Base-by-base conservation (phyloP, 2,797 vertebrate species). In the Rhabdophis nuchalis region DNA sequence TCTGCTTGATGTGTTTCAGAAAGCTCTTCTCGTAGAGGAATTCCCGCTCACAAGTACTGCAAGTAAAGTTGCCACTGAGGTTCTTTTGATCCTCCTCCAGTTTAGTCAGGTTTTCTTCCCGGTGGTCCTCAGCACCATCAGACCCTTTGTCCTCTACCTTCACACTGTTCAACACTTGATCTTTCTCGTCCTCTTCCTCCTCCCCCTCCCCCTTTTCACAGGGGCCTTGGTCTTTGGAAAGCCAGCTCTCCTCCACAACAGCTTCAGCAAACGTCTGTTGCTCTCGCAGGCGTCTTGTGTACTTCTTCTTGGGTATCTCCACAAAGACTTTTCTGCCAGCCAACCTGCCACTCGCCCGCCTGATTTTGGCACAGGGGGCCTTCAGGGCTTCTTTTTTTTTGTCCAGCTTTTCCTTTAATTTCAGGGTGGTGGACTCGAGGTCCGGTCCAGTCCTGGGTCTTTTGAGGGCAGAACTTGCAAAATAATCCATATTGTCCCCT, bases 21-120 rank as follows among this genome's bases (percentile, higher is more conserved):
- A 98, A 99, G 96, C 98, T 99, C 95, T 98, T 99, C 97, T 99
- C 99, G 0, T 99, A 99, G n/a, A 98, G 97, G 96, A 99, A 99
- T 0, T 98, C 98, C 87, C 99, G 98, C 87, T 98, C 96, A n/a
- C 99, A 99, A 1, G 98, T 97, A 56, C 97, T 96, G 93, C 99
- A 99, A 92, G 97, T 97, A 89, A 98, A 99, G 95, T 97, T 97
- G 16, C 97, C 97, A 20, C 92, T 91, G 9, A 93, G 95, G 92
- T 92, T 97, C 94, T 94, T 97, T 8, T 88, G 94, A 1, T 96
- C 96, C 9, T 94, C 96, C 1, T 96, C 94, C 0, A 90, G 52
- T 23, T 93, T 96, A 3, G 94, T 88, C 9, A 53, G 82, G 7
- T 0, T 87, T 1, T 89, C 94, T 0, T 93, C 96, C 0, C 10